These are phyloP conservation scores for Barbus barbus DNA, from an alignment of 2,113 vertebrate species.

Conservation along the genomic window DNA sequence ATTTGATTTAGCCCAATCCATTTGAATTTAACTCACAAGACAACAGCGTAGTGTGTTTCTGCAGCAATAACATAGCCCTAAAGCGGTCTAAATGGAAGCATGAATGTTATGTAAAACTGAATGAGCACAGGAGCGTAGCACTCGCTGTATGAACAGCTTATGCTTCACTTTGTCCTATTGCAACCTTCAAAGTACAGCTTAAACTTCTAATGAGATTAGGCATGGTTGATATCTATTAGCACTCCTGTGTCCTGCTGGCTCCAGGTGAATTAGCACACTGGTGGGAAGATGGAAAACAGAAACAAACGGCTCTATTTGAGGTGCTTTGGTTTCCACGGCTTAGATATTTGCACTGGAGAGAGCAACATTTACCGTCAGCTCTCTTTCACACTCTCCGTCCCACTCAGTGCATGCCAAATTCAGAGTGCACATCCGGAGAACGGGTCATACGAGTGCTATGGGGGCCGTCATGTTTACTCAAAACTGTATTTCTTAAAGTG, in stretches of 20 bases:
- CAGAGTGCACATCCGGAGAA: slow-evolving; percentile 25
- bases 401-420: no score
- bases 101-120: slow-evolving; percentile 35
- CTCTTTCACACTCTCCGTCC: no score
- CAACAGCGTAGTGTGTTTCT: not conserved
- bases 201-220: slow-evolving; percentile 71
- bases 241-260: slow-evolving; percentile 52
- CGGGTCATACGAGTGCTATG: slow-evolving; percentile 20
- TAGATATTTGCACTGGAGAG: slow-evolving; percentile 67
- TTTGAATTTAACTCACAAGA: not conserved
- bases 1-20: not conserved
- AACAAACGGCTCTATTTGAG: slow-evolving; percentile 50
- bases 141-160: slow-evolving; percentile 15
- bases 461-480: slow-evolving; percentile 45
- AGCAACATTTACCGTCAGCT: no score
- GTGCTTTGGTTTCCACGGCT: slow-evolving; percentile 59
- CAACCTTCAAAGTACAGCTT: slow-evolving; percentile 69
- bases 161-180: slow-evolving; percentile 54
- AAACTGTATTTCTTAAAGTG: slow-evolving; percentile 25
- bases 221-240: slow-evolving; percentile 65
- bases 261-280: slow-evolving; percentile 59
- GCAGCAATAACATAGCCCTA: not conserved
- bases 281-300: not conserved
- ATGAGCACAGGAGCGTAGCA: not conserved
- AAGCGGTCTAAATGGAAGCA: not conserved